Percentiles rank a stretch among this genome's conserved stretches.
phyloP scores from a whole-genome alignment of 2,888 invertebrate species.

The Tineola bisselliella region DNA sequence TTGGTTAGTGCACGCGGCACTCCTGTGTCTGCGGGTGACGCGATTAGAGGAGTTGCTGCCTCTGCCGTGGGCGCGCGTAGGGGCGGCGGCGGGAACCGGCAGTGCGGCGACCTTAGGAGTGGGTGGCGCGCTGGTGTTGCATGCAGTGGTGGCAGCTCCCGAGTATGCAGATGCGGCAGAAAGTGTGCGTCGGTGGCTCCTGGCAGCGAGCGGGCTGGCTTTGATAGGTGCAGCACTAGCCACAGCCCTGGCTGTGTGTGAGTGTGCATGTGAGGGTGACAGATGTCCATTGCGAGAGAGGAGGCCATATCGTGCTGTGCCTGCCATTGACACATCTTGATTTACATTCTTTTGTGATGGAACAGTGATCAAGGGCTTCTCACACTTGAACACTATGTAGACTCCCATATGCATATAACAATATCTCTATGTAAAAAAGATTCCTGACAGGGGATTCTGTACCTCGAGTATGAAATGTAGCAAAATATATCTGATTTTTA shows the following conservation, averaged over 20 bases:
- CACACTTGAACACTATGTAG: not conserved
- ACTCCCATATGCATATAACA: not conserved
- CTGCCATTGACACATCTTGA: not conserved
- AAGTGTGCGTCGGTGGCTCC: conserved; percentile 15
- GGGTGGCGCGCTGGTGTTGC: conserved; percentile 35
- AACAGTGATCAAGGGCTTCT: not conserved
- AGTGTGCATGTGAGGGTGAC: not conserved
- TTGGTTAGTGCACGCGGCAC: conserved; percentile 47
- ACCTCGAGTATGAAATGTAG: too few species aligned
- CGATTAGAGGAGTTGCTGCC: conserved; percentile 50
- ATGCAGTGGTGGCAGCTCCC: conserved; percentile 23
- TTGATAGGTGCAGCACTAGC: not conserved
- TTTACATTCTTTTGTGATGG: not conserved
- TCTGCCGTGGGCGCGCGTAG: conserved; percentile 45
- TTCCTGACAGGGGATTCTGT: not conserved
- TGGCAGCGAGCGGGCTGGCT: conserved; percentile 5
- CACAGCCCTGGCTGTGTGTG: not conserved
- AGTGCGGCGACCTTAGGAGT: conserved; percentile 31
- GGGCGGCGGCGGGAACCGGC: conserved; percentile 31
- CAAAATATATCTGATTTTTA: not conserved
- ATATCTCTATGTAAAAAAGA: not conserved
- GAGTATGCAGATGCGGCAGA: conserved; percentile 17
- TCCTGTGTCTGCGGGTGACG: conserved; percentile 41
- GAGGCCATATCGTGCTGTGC: not conserved
- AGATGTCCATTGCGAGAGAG: not conserved